Base-by-base conservation (phyloP, 2,797 vertebrate species). In the Notolabrus celidotus region DNA sequence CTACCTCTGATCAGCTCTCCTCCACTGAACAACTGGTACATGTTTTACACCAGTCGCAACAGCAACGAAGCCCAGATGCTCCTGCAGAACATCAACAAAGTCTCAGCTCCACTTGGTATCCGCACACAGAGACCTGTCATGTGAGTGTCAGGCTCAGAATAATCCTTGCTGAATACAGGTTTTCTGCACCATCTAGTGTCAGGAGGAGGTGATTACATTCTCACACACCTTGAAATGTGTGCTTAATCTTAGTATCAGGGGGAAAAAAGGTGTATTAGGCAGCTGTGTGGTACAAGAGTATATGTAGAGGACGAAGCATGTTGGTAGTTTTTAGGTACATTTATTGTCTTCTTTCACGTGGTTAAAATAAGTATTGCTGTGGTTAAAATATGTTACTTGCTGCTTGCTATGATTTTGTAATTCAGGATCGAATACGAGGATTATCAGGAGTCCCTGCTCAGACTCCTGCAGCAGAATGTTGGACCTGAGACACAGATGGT, bases 341-440 rank as follows among this genome's bases (percentile, higher is more conserved):
- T n/a, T n/a, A n/a, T 6, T 27, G 27, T 27, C 27, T 27, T 3
- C 6, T 6, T 27, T 27, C 6, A 27, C 27, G 27, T 27, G 3
- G 27, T 27, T 6, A 27, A 3, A 27, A 6, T 27, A 3, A 27
- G 27, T 27, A 31, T 4, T 1, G 5, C 7, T 31, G n/a, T n/a
- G 29, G 29, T 7, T 29, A 7, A 29, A 3, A 31, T 31, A 29
- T 27, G 27, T 27, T 27, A n/a, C n/a, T n/a, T 27, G 3, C 3
- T 31, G 29, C 31, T 31, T 31, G 29, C 29, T 31, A 3, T 7
- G 29, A 31, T 29, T 5, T 31, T 31, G 7, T 31, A 3, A 5
- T 49, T 5, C 66, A 95, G 97, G 94, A 85, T 98, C 39, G 95
- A 96, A 87, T 97, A 96, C 23, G 96, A 97, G 0, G 97, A 99